A percentile compares a stretch with the other conserved stretches of the same genome.
These are phyloP conservation scores for Hystrix brachyura DNA, from an alignment of 2,113 vertebrate species.

Conservation along the genomic window DNA sequence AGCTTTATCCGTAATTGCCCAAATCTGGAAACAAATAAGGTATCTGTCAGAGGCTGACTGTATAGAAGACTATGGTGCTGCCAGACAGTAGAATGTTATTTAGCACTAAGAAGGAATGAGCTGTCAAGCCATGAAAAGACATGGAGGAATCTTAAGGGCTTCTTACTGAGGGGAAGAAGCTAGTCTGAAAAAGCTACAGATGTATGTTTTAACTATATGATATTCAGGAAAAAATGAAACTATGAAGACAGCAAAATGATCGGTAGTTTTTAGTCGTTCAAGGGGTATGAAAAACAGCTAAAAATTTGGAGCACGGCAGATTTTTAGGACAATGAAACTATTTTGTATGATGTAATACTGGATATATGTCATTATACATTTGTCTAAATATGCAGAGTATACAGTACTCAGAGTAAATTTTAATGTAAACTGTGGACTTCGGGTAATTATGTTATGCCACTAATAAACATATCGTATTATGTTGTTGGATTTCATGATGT, in stretches of 20 bases:
- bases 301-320: background rate
- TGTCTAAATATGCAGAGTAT: background rate
- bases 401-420: background rate
- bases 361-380: background rate
- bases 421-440: background rate
- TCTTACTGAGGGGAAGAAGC: background rate
- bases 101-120: background rate
- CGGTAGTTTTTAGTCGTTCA: too few relatives aligned
- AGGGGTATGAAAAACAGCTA: background rate
- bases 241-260: background rate
- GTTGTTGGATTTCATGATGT: background rate
- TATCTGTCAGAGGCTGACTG: background rate
- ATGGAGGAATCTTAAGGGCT: background rate
- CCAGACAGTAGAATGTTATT: background rate
- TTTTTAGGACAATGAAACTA: background rate
- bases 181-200: background rate
- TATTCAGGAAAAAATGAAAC: background rate
- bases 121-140: background rate
- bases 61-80: background rate
- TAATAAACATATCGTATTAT: background rate
- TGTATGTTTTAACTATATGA: background rate
- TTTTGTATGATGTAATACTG: background rate
- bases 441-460: background rate
- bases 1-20: background rate
- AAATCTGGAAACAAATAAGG: background rate